phyloP scores from a whole-genome alignment of 2,797 vertebrate species.

The Craterocephalus amniculus region DNA sequence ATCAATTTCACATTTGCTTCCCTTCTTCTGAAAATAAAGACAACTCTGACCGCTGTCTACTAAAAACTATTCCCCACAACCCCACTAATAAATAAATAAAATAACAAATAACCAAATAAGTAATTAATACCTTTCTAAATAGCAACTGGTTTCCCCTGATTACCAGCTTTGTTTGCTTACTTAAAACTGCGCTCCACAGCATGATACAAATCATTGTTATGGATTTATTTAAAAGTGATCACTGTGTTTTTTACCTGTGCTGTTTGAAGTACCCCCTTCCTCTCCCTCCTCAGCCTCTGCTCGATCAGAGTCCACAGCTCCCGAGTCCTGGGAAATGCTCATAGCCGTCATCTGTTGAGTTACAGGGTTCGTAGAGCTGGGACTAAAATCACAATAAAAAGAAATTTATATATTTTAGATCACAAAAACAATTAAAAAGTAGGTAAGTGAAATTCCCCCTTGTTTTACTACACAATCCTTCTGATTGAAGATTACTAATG shows the following conservation, averaged over 20 bases:
- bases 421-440: background rate
- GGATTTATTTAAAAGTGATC: background rate
- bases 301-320: constrained; percentile 81
- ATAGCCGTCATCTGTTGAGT: constrained; percentile 93
- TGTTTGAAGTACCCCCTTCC: constrained; percentile 79
- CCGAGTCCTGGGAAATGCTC: constrained; percentile 90
- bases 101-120: too few relatives aligned
- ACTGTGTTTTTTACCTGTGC: constrained; percentile 68
- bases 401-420: background rate
- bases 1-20: too few relatives aligned
- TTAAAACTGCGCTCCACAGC: background rate
- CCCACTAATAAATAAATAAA: too few relatives aligned
- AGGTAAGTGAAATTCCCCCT: too few relatives aligned
- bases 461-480: background rate
- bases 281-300: constrained; percentile 84
- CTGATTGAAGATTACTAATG: background rate
- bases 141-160: too few relatives aligned
- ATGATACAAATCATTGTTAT: background rate
- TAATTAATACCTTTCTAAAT: too few relatives aligned
- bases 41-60: too few relatives aligned
- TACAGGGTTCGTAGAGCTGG: constrained; percentile 87
- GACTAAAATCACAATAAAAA: constrained; percentile 48
- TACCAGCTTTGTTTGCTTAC: background rate
- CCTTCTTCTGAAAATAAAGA: too few relatives aligned
- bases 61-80: too few relatives aligned